Evolutionary conservation across 2,888 invertebrate genomes (phyloP).

Genomic region (Cerastis rubricosa): DNA sequence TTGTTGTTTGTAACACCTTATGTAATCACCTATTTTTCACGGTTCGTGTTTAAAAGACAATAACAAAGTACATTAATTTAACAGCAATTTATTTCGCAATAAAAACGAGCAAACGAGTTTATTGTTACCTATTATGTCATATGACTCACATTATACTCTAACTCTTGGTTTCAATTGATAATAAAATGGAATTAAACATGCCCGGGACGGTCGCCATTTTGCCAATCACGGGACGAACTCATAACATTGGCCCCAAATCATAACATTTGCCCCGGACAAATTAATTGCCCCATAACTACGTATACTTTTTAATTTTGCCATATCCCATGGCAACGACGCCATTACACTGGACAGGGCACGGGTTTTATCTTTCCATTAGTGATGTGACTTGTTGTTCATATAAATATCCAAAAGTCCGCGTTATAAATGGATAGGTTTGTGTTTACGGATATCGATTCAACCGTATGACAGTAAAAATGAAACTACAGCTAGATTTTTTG

Average conservation of each 20-base stretch:
- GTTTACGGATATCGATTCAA: not conserved
- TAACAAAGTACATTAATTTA: constrained; percentile 39
- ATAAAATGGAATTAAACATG: constrained; percentile 54
- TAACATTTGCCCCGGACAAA: constrained; percentile 56
- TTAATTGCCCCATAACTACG: constrained; percentile 61
- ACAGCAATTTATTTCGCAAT: constrained; percentile 47
- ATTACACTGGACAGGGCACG: constrained; percentile 51
- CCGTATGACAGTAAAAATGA: not conserved
- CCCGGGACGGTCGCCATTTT: constrained; percentile 36
- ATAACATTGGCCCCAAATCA: constrained; percentile 54
- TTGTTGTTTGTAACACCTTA: constrained; percentile 5
- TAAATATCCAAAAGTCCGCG: constrained; percentile 12
- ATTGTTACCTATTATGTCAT: constrained; percentile 39
- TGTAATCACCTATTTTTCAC: constrained; percentile 33
- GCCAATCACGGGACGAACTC: constrained; percentile 59
- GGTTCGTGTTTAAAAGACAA: constrained; percentile 41
- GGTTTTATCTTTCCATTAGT: constrained; percentile 60
- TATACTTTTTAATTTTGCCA: constrained; percentile 62
- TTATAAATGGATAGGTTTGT: not conserved
- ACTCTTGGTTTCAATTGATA: constrained; percentile 49
- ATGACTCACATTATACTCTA: constrained; percentile 36
- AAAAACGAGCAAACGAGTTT: constrained; percentile 39
- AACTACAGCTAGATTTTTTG: constrained; percentile 2
- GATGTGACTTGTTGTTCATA: constrained; percentile 36
- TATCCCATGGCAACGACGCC: constrained; percentile 58